Conservation (phyloP, 2,888 invertebrate genomes). For the Stictocephala bisonia region DNA sequence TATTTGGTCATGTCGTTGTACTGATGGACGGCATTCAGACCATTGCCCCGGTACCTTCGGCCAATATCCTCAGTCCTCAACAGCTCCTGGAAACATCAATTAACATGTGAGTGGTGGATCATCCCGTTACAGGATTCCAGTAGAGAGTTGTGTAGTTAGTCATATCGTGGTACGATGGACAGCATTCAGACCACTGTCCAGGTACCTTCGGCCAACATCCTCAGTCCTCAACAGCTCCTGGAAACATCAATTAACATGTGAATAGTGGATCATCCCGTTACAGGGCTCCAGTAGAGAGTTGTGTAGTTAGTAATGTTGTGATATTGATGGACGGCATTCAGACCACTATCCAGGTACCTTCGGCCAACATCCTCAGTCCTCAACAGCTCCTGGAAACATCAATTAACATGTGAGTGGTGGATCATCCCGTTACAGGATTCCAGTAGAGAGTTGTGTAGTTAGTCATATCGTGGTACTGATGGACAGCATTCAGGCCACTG, state of each 20-base stretch:
- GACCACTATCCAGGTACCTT: conserved; percentile 44
- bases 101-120: too few species aligned
- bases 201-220: neutral
- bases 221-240: conserved; percentile 17
- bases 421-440: too few species aligned
- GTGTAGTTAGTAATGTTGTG: conserved; percentile 83
- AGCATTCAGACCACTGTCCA: conserved; percentile 66
- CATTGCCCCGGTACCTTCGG: conserved; percentile 56
- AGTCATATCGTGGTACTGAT: conserved; percentile 90
- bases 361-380: neutral
- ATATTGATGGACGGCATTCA: conserved; percentile 82
- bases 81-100: too few species aligned
- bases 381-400: conserved; percentile 25
- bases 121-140: too few species aligned
- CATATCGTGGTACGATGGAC: conserved; percentile 89
- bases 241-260: too few species aligned
- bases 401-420: too few species aligned
- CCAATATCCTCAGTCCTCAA: too few species aligned
- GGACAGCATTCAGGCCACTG: conserved; percentile 71
- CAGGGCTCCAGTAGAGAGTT: conserved; percentile 65
- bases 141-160: conserved; percentile 72
- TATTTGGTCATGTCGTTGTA: neutral
- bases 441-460: conserved; percentile 69
- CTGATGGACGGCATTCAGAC: neutral
- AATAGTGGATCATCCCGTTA: too few species aligned